Evolutionary conservation across 92 coral and sea anemone species (phyloP).

Genomic region (Anthopleura xanthogrammica): DNA sequence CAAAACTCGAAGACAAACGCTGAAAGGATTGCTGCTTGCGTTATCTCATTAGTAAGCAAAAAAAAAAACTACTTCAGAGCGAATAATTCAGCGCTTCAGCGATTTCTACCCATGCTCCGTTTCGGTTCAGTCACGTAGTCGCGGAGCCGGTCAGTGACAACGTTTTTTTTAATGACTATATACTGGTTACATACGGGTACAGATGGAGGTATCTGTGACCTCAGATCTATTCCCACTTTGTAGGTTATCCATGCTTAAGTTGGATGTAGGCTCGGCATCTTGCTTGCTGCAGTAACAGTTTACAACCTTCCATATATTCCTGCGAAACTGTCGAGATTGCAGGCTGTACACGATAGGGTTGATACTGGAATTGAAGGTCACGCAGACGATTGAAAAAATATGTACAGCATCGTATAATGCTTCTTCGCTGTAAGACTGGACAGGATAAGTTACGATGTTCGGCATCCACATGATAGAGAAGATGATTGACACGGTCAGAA

Average conservation of each 20-base stretch:
- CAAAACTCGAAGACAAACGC: too few species aligned
- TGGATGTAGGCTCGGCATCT: not conserved
- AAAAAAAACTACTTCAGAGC: too few species aligned
- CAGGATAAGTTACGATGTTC: conserved; percentile 14
- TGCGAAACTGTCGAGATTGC: conserved; percentile 54
- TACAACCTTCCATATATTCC: conserved; percentile 27
- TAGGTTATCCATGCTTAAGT: not conserved
- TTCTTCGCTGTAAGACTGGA: conserved; percentile 31
- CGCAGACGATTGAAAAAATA: conserved; percentile 37
- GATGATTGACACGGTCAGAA: conserved; percentile 44
- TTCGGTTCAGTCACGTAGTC: too few species aligned
- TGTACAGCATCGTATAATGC: conserved; percentile 47
- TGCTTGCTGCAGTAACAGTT: conserved; percentile 1
- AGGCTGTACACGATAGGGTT: conserved; percentile 66
- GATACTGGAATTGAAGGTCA: conserved; percentile 54
- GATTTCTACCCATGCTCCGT: too few species aligned
- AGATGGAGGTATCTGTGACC: not conserved
- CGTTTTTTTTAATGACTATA: too few species aligned
- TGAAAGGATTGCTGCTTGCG: too few species aligned
- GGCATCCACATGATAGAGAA: conserved; percentile 55
- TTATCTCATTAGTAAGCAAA: too few species aligned
- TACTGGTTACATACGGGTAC: not conserved
- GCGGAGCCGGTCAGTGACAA: too few species aligned
- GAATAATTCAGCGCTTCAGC: too few species aligned
- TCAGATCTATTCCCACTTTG: not conserved